Evolutionary conservation across 2,113 vertebrate species (phyloP), one percentile per base, ranked within the genome.

Genomic region (Jaculus jaculus): DNA sequence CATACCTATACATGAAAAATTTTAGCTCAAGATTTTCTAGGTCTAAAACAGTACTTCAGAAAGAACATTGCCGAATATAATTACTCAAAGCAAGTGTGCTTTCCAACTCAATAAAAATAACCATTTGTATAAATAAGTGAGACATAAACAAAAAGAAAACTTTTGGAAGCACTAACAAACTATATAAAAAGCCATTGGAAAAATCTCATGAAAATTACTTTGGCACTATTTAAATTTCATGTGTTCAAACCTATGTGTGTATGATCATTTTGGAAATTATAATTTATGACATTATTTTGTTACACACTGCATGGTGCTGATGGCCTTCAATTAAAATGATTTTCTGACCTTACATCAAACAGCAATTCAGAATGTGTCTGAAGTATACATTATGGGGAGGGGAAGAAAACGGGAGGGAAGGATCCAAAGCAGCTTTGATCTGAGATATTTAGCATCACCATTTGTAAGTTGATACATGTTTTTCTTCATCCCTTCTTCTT

Each of bases 401-500:
- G 34, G 90, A 13, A 84, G 63, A 37, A 0, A 30, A 2, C 69
- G 20, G 37, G 69, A 78, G 9, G 11, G 74, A 89, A 65, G 1
- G n/a, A 18, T 92, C 34, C 90, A 51, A 71, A 65, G 7, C 51
- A 28, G 39, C 4, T 94, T 87, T n/a, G 28, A 72, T 83, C 66
- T 95, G 34, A 94, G 90, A 83, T 87, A 87, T 54, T 94, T 82
- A 60, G 34, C 30, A 68, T 32, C 17, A 85, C 74, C 18, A 89
- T 24, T 39, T 88, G 4, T 73, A 80, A 84, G 77, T 92, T 68
- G 83, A 92, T 51, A 74, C 24, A 15, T 39, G 18, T 69, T 63
- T 68, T 79, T 81, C 9, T 71, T 66, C 51, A 9, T 81, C 26
- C 81, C 82, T 51, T 32, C n/a, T 87, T 72, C 28, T 84, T 81